A percentile compares a stretch with the other conserved stretches of the same genome.
Conservation (phyloP, 2,113 vertebrate species). For the Corynorhinus townsendii region DNA sequence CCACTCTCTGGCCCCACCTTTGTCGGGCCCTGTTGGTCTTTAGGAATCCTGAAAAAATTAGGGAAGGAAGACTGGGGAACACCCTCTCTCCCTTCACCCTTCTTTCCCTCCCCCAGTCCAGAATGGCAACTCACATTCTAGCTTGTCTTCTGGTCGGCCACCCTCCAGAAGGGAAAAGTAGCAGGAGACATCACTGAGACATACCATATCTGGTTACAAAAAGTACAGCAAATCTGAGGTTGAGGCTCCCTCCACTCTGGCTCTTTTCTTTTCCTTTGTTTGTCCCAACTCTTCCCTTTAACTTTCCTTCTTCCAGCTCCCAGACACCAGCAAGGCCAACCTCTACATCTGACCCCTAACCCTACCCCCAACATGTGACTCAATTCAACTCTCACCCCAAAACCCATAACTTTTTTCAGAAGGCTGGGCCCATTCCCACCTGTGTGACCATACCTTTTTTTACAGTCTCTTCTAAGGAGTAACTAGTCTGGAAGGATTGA, state of each 20-base stretch:
- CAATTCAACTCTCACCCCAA: background rate
- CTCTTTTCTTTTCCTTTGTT: background rate
- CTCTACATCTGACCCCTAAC: background rate
- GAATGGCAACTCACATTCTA: conserved; percentile 86
- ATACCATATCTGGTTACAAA: conserved; percentile 78
- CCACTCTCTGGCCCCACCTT: background rate
- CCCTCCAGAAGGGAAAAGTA: conserved; percentile 92
- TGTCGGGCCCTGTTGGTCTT: background rate
- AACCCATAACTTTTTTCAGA: background rate
- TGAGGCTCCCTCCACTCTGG: background rate
- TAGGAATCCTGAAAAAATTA: conserved; percentile 31
- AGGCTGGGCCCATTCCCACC: background rate
- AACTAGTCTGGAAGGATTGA: conserved; percentile 85
- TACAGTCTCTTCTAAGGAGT: background rate
- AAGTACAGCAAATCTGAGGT: background rate
- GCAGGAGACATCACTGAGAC: conserved; percentile 91
- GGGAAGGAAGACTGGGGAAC: background rate
- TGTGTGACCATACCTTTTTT: conserved; percentile 16
- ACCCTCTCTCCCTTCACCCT: background rate
- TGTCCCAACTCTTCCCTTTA: background rate
- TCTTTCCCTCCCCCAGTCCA: background rate
- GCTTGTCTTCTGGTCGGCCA: conserved; percentile 89
- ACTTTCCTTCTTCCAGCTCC: background rate
- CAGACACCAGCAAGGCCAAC: background rate
- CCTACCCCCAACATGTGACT: background rate